Evolutionary conservation across 2,113 vertebrate genomes (phyloP).

Genomic region (Leptobrachium leishanense): DNA sequence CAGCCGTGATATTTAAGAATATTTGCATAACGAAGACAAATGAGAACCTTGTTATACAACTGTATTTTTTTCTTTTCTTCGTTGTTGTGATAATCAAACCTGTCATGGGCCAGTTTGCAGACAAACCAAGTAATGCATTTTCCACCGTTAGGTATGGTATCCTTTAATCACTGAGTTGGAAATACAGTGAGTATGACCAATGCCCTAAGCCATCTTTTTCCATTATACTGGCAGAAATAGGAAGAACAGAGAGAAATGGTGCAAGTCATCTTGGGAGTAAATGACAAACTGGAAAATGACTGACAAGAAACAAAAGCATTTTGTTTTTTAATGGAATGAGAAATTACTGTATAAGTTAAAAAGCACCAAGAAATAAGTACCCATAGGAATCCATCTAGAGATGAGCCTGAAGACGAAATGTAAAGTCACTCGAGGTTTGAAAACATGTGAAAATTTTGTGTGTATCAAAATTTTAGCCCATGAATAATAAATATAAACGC

Average conservation of each 20-base stretch:
- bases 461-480: too few relatives aligned
- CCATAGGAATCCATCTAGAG: background rate
- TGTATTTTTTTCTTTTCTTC: conserved; percentile 6
- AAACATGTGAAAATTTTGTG: too few relatives aligned
- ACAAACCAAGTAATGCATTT: conserved; percentile 18
- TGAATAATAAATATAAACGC: too few relatives aligned
- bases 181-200: conserved; percentile 17
- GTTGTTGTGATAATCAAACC: conserved; percentile 20
- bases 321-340: background rate
- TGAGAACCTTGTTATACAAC: background rate
- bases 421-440: background rate
- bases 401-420: background rate
- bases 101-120: conserved; percentile 10
- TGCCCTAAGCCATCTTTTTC: conserved; percentile 18
- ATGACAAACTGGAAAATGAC: conserved; percentile 25
- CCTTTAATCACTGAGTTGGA: conserved; percentile 22
- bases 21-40: background rate
- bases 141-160: conserved; percentile 4
- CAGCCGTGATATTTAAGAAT: background rate
- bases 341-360: conserved; percentile 6
- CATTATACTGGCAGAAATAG: conserved; percentile 16
- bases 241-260: conserved; percentile 30
- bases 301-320: conserved; percentile 16
- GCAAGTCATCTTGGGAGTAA: conserved; percentile 8
- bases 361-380: background rate